phyloP scores from a whole-genome alignment of 1,140 invertebrate species.

The Ips nitidus region DNA sequence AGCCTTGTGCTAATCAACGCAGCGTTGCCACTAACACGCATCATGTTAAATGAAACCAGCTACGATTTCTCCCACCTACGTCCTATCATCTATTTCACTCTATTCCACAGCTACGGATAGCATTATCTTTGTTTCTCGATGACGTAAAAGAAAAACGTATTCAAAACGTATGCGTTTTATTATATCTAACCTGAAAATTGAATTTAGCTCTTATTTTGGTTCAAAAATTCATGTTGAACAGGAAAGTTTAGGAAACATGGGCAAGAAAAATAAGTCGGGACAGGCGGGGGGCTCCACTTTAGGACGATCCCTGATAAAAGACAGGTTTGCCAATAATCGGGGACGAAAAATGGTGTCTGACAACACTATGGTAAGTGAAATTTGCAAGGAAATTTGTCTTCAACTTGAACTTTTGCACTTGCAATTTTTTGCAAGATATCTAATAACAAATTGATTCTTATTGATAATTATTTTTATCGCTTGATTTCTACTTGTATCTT shows the following conservation, averaged over 20 bases:
- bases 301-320: slow-evolving; percentile 74
- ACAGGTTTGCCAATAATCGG: slow-evolving; percentile 67
- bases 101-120: neutral
- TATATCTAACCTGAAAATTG: slow-evolving; percentile 12
- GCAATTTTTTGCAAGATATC: neutral
- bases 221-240: neutral
- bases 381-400: neutral
- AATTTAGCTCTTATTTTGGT: slow-evolving; percentile 5
- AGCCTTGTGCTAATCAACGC: neutral
- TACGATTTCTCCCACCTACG: neutral
- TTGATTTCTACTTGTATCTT: neutral
- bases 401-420: slow-evolving; percentile 18
- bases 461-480: neutral
- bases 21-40: neutral
- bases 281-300: slow-evolving; percentile 54
- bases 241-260: slow-evolving; percentile 55
- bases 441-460: neutral
- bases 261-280: slow-evolving; percentile 62
- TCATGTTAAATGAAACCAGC: neutral
- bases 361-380: slow-evolving; percentile 61
- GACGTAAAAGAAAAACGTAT: slow-evolving; percentile 5
- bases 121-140: neutral
- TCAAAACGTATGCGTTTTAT: neutral
- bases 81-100: neutral
- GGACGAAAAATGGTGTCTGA: slow-evolving; percentile 62